Evolutionary conservation across 2,113 vertebrate genomes (phyloP).

Genomic region (Mobula hypostoma): DNA sequence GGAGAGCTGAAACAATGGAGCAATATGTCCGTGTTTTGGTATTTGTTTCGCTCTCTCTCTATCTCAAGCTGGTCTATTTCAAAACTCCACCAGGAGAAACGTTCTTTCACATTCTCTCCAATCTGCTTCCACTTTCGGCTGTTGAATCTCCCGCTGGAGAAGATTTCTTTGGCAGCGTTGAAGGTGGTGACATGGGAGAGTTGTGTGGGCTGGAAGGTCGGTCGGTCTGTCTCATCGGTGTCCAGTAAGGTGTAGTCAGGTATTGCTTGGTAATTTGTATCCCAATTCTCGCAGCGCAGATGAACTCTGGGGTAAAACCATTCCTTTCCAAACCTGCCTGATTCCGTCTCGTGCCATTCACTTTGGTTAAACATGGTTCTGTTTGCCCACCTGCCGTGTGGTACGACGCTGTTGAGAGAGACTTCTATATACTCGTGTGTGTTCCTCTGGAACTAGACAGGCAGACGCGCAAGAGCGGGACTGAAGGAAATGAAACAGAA

Average conservation of each 20-base stretch:
- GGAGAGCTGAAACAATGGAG: not conserved
- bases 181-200: not conserved
- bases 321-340: not conserved
- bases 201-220: not conserved
- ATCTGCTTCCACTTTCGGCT: not conserved
- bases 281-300: not conserved
- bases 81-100: constrained; percentile 2
- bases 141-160: not conserved
- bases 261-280: not conserved
- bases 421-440: no score
- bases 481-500: no score
- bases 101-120: accelerated
- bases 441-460: no score
- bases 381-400: not conserved
- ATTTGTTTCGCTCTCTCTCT: not conserved
- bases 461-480: no score
- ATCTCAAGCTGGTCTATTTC: no score
- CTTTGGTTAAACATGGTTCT: not conserved
- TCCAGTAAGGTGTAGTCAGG: not conserved
- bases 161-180: not conserved
- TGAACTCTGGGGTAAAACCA: not conserved
- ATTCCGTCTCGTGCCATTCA: not conserved
- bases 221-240: not conserved
- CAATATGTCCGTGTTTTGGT: not conserved
- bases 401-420: not conserved